Evolutionary conservation across 2,888 invertebrate species (phyloP).

Genomic region (Poecilus cupreus): DNA sequence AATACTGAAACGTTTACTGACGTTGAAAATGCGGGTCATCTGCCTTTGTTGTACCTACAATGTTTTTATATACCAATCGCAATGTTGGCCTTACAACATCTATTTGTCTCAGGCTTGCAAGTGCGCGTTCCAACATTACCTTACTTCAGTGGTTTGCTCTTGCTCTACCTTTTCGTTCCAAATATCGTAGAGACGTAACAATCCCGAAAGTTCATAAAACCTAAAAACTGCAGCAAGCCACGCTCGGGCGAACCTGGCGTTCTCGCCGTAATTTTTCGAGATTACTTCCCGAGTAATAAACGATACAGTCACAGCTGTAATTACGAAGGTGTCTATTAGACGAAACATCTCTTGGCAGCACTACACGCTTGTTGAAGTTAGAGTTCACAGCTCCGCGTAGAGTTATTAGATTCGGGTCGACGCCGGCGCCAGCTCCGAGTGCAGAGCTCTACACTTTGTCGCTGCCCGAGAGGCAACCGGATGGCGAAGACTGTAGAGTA

Average conservation of each 20-base stretch:
- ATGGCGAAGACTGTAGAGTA: not conserved
- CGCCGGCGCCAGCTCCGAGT: not conserved
- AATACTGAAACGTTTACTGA: too few species aligned
- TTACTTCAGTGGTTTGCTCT: too few species aligned
- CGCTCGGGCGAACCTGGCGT: not conserved
- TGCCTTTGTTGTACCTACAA: too few species aligned
- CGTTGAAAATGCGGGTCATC: too few species aligned
- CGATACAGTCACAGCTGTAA: slow-evolving; percentile 29
- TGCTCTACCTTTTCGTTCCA: too few species aligned
- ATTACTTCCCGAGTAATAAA: slow-evolving; percentile 22
- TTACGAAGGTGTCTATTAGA: slow-evolving; percentile 46
- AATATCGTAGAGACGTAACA: too few species aligned
- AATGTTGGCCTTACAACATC: too few species aligned
- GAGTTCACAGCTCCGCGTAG: slow-evolving; percentile 20
- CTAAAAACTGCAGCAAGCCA: too few species aligned
- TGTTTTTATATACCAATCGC: too few species aligned
- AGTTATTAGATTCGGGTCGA: slow-evolving; percentile 43
- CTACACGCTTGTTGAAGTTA: slow-evolving; percentile 2
- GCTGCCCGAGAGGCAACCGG: not conserved
- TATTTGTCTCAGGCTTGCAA: too few species aligned
- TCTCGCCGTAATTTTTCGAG: slow-evolving; percentile 28
- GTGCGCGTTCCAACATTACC: too few species aligned
- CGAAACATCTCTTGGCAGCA: slow-evolving; percentile 18
- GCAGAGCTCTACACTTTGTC: slow-evolving; percentile 7
- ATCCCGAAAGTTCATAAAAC: too few species aligned